These are phyloP conservation scores for Hermatobates lingyangjiaoensis DNA, from an alignment of 1,140 invertebrate species.

Conservation along the genomic window DNA sequence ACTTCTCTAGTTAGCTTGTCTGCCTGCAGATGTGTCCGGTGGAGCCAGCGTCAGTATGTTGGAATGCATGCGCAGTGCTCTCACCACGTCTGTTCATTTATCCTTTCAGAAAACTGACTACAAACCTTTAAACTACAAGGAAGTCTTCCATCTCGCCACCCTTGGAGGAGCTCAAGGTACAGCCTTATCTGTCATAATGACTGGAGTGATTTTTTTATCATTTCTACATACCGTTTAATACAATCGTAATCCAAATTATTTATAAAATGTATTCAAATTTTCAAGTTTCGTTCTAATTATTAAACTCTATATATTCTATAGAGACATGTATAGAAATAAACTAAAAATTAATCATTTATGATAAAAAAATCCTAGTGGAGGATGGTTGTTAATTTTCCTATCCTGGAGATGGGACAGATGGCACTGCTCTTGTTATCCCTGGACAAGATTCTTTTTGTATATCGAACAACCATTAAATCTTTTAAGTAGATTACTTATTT, in stretches of 20 bases:
- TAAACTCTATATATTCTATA: not conserved
- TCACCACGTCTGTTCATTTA: slow-evolving; percentile 48
- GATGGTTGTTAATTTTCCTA: too few relatives aligned
- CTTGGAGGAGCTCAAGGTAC: slow-evolving; percentile 62
- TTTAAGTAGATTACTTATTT: too few relatives aligned
- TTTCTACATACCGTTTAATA: not conserved
- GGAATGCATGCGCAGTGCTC: slow-evolving; percentile 46
- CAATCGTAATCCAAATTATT: not conserved
- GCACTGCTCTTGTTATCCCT: too few relatives aligned
- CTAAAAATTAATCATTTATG: not conserved
- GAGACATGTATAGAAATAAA: not conserved
- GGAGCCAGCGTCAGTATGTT: slow-evolving; percentile 58
- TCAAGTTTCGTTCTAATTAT: not conserved
- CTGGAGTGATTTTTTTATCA: not conserved
- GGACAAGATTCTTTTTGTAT: too few relatives aligned
- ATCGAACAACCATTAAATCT: too few relatives aligned
- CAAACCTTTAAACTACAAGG: slow-evolving; percentile 43
- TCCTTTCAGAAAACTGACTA: slow-evolving; percentile 24
- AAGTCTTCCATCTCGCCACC: slow-evolving; percentile 68
- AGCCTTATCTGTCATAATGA: not conserved
- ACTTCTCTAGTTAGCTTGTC: not conserved
- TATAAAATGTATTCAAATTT: not conserved
- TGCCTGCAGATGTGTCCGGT: slow-evolving; percentile 45
- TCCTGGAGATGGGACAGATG: too few relatives aligned
- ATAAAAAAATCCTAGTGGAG: not conserved